Evolutionary conservation across 2,797 vertebrate genomes (phyloP).

Genomic region (Trematomus bernacchii): DNA sequence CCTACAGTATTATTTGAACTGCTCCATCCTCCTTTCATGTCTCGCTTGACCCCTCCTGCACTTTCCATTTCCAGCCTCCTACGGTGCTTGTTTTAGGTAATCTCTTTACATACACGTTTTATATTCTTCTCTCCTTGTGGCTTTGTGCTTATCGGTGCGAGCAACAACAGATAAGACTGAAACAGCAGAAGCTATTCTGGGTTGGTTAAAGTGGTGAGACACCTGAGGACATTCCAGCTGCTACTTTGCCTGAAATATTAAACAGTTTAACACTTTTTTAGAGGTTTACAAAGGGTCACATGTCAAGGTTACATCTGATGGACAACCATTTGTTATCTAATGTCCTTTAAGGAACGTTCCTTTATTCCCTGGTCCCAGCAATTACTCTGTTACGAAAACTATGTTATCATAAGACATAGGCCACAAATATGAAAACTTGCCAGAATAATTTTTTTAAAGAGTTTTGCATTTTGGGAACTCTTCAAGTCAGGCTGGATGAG

Average conservation of each 20-base stretch:
- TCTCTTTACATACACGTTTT: constrained; percentile 25
- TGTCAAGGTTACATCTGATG: neutral
- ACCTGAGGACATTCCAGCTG: neutral
- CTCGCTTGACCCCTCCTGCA: constrained; percentile 5
- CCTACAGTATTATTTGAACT: neutral
- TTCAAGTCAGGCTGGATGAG: neutral
- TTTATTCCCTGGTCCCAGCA: neutral
- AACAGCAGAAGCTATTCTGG: neutral
- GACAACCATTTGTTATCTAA: neutral
- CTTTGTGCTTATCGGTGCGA: constrained; percentile 3
- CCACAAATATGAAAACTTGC: neutral
- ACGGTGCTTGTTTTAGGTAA: constrained; percentile 21
- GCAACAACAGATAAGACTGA: constrained; percentile 1
- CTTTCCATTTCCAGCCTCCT: neutral
- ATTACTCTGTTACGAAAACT: neutral
- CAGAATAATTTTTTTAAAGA: too few relatives aligned
- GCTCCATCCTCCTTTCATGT: neutral
- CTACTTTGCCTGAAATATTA: neutral
- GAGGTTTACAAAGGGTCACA: neutral
- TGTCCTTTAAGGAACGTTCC: neutral
- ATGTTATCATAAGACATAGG: neutral
- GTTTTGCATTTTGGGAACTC: neutral
- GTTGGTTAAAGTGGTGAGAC: neutral
- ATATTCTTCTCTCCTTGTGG: neutral
- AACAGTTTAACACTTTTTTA: neutral